These are phyloP conservation scores for Dendrolimus punctatus DNA, from an alignment of 1,140 invertebrate species.

Conservation along the genomic window DNA sequence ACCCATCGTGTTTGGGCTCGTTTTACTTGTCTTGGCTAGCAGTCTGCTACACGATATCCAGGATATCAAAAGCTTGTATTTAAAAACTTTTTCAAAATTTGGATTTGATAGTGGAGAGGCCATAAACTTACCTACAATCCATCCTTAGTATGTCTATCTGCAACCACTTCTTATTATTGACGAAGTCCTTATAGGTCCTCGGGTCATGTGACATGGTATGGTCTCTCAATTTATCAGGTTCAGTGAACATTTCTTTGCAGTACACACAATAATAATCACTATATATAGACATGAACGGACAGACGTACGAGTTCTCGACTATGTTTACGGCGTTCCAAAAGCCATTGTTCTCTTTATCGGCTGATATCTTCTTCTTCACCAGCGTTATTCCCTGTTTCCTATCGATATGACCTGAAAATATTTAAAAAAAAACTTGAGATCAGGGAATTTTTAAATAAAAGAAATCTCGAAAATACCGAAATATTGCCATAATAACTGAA, in stretches of 20 bases:
- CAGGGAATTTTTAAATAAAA: not conserved
- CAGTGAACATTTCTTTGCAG: conserved; percentile 49
- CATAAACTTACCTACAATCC: no score
- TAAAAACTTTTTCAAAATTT: no score
- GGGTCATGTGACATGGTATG: conserved; percentile 50
- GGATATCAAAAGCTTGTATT: no score
- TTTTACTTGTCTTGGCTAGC: no score
- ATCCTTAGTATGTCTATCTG: conserved; percentile 53
- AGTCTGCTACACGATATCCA: no score
- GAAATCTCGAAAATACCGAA: no score
- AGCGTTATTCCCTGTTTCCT: not conserved
- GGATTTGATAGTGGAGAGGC: no score
- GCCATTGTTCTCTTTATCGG: conserved; percentile 38
- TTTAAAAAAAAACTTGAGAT: not conserved
- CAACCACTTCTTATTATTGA: conserved; percentile 44
- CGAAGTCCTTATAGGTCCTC: conserved; percentile 33
- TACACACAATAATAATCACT: conserved; percentile 59
- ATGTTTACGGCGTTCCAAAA: conserved; percentile 38
- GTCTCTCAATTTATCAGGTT: conserved; percentile 37
- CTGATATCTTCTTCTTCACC: conserved; percentile 2
- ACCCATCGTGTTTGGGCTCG: no score
- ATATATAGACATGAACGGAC: conserved; percentile 46
- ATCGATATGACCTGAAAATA: not conserved
- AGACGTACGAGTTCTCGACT: conserved; percentile 45
- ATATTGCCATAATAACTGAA: no score